Conservation (phyloP, 2,888 invertebrate species). For the Macropis europaea region DNA sequence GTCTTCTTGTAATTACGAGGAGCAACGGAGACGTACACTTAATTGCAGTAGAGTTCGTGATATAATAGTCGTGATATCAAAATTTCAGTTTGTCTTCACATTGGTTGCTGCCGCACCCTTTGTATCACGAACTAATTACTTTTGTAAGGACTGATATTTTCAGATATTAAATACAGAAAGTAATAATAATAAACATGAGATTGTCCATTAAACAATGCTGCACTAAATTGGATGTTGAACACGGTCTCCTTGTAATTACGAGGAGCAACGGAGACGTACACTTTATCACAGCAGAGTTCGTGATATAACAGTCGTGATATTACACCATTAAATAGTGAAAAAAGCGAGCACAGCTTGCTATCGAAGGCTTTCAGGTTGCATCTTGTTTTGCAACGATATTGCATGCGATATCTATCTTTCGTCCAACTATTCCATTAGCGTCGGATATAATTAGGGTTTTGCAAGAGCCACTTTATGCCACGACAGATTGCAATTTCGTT, state of each 20-base stretch:
- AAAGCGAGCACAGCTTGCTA: not conserved
- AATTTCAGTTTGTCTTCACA: too few relatives aligned
- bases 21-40: conserved; percentile 1
- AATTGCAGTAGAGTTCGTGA: not conserved
- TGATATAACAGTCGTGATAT: conserved; percentile 26
- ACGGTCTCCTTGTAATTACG: conserved; percentile 9
- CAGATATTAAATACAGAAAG: too few relatives aligned
- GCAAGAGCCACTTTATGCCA: not conserved
- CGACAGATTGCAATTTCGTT: not conserved
- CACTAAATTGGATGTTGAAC: not conserved
- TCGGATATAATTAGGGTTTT: not conserved
- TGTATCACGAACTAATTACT: too few relatives aligned
- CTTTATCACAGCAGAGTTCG: not conserved
- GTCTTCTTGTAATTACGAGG: conserved; percentile 8
- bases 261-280: not conserved
- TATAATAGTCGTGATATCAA: not conserved
- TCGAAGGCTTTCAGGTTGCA: conserved; percentile 1
- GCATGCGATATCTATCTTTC: not conserved
- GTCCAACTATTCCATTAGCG: not conserved
- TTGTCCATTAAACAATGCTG: conserved; percentile 1
- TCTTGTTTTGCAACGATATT: not conserved
- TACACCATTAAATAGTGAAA: conserved; percentile 5
- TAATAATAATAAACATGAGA: not conserved
- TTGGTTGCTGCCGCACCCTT: too few relatives aligned
- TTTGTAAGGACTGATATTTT: too few relatives aligned